These are phyloP conservation scores for Eclectus roratus DNA, from an alignment of 2,113 vertebrate genomes.

Conservation along the genomic window DNA sequence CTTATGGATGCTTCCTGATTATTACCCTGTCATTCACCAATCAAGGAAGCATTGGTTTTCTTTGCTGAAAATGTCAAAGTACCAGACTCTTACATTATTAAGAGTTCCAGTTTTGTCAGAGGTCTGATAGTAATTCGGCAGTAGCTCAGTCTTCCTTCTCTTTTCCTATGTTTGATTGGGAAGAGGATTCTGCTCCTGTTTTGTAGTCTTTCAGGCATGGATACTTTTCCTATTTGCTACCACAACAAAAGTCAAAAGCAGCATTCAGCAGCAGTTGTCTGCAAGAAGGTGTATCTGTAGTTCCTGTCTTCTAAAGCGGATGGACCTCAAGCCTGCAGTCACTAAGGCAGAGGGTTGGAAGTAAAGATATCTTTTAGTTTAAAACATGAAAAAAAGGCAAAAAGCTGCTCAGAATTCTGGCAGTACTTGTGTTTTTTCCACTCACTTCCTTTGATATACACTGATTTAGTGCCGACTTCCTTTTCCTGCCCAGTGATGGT, in stretches of 20 bases:
- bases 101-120: not conserved
- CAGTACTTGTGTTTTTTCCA: slow-evolving; percentile 80
- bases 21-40: not conserved
- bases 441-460: slow-evolving; percentile 86
- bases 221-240: not conserved
- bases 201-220: not conserved
- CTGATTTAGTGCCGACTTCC: slow-evolving; percentile 87
- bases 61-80: not conserved
- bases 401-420: slow-evolving; percentile 45
- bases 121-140: not conserved
- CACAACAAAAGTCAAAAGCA: not conserved
- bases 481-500: slow-evolving; percentile 84
- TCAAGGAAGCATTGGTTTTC: not conserved
- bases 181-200: not conserved
- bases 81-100: not conserved
- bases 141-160: not conserved
- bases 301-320: not conserved
- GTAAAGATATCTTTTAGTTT: not conserved
- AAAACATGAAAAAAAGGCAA: not conserved
- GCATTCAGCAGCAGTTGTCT: not conserved
- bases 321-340: not conserved
- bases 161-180: not conserved
- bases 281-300: not conserved
- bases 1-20: not conserved
- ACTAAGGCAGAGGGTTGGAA: not conserved